phyloP scores from a whole-genome alignment of 1,140 invertebrate species.

The Cotesia vestalis region DNA sequence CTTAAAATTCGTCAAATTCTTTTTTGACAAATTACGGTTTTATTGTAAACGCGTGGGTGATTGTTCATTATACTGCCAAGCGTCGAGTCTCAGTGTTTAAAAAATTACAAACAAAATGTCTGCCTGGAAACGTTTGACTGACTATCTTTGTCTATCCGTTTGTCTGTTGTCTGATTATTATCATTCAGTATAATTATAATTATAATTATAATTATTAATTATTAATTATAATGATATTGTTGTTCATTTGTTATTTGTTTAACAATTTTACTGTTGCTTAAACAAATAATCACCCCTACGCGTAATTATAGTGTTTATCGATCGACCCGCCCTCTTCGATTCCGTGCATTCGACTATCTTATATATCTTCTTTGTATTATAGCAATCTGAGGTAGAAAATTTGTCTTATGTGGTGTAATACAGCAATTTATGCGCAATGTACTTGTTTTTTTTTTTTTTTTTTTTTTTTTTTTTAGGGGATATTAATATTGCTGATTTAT shows the following conservation, averaged over 20 bases:
- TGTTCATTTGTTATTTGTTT: no score
- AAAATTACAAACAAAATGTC: conserved; percentile 5
- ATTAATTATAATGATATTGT: no score
- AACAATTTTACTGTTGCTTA: no score
- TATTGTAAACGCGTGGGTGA: conserved; percentile 43
- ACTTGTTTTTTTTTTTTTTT: neutral
- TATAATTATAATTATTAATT: no score
- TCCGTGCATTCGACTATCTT: conserved; percentile 19
- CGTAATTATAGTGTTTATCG: conserved; percentile 1
- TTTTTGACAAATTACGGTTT: conserved; percentile 9
- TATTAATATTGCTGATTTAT: neutral
- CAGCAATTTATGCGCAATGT: neutral
- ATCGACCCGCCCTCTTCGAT: conserved; percentile 56
- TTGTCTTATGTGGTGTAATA: no score
- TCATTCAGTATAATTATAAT: no score
- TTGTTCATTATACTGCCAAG: conserved; percentile 64
- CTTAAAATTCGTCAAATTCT: neutral
- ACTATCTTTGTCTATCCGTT: neutral
- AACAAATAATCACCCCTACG: no score
- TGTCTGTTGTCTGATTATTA: no score
- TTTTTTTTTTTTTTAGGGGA: neutral
- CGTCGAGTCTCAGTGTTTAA: conserved; percentile 52
- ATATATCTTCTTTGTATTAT: no score
- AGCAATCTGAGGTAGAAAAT: no score
- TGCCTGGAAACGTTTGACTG: neutral